phyloP scores from a whole-genome alignment of 1,140 invertebrate genomes.

The Drosophila mayri region DNA sequence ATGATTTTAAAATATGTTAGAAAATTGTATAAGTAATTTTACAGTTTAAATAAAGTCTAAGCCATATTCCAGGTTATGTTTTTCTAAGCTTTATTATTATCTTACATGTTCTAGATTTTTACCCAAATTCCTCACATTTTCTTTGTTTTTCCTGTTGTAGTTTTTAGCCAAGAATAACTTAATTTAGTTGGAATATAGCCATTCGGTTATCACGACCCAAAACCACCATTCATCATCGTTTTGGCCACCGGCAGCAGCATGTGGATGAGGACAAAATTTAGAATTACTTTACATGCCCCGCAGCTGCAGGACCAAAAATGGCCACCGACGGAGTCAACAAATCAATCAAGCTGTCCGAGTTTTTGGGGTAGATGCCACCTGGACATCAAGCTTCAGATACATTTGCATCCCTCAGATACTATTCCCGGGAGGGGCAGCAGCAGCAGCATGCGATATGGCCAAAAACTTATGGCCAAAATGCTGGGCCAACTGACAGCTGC shows the following conservation, averaged over 20 bases:
- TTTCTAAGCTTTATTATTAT: background rate
- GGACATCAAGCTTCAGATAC: conserved; percentile 13
- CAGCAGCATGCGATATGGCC: conserved; percentile 13
- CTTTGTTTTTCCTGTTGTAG: background rate
- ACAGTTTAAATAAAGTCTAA: too few species aligned
- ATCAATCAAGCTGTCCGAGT: conserved; percentile 47
- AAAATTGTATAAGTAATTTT: too few species aligned
- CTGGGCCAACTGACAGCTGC: conserved; percentile 18
- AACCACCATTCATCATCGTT: conserved; percentile 51
- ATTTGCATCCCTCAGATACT: conserved; percentile 10
- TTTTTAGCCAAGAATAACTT: background rate
- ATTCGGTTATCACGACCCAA: too few species aligned
- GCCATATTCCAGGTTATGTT: background rate
- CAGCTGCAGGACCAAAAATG: background rate
- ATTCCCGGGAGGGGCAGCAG: conserved; percentile 7
- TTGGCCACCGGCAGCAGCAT: conserved; percentile 27
- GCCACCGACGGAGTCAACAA: conserved; percentile 31
- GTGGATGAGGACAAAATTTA: conserved; percentile 30
- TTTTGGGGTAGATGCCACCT: conserved; percentile 11
- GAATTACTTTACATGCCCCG: conserved; percentile 43
- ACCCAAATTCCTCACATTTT: background rate
- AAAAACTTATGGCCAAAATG: conserved; percentile 12
- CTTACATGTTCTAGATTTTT: too few species aligned
- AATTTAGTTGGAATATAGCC: background rate
- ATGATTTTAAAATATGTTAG: too few species aligned